A percentile compares a stretch with the other conserved stretches of the same genome.
Evolutionary conservation across 1,140 invertebrate species (phyloP).

Genomic region (Drosophila ogumai): DNA sequence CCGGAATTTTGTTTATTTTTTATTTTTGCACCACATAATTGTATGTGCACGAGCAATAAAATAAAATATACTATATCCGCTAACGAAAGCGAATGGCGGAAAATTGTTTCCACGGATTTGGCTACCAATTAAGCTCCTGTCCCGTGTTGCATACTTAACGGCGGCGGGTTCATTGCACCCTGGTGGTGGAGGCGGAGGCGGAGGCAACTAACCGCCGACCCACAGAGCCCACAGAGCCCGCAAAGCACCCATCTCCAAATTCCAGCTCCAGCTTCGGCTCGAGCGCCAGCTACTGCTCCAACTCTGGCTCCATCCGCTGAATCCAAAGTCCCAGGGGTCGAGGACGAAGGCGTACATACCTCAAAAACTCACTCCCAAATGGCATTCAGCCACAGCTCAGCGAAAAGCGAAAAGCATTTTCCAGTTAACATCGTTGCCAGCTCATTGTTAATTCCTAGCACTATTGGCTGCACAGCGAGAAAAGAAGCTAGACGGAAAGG

Average conservation of each 20-base stretch:
- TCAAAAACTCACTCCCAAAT: conserved; percentile 25
- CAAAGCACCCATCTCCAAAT: conserved; percentile 12
- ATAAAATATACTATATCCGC: conserved; percentile 11
- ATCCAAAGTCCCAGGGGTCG: conserved; percentile 18
- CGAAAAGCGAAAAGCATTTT: conserved; percentile 74
- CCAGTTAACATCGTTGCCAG: conserved; percentile 76
- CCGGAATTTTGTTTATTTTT: background rate
- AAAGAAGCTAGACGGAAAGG: background rate
- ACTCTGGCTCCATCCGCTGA: conserved; percentile 5
- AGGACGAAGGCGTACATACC: conserved; percentile 14
- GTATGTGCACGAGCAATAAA: conserved; percentile 18
- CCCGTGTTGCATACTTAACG: conserved; percentile 66
- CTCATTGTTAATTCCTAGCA: conserved; percentile 65
- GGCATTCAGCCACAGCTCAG: conserved; percentile 51
- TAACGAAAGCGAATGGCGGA: conserved; percentile 18
- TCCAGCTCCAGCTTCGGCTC: conserved; percentile 1
- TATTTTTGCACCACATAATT: background rate
- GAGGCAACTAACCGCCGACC: conserved; percentile 20
- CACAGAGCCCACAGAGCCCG: conserved; percentile 6
- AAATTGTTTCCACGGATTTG: conserved; percentile 34
- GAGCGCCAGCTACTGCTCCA: background rate
- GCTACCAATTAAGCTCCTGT: conserved; percentile 63
- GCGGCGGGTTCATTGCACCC: conserved; percentile 70
- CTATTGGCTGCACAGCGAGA: conserved; percentile 3
- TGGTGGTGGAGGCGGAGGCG: conserved; percentile 7